phyloP scores from a whole-genome alignment of 2,888 invertebrate species.

The Troides helena region DNA sequence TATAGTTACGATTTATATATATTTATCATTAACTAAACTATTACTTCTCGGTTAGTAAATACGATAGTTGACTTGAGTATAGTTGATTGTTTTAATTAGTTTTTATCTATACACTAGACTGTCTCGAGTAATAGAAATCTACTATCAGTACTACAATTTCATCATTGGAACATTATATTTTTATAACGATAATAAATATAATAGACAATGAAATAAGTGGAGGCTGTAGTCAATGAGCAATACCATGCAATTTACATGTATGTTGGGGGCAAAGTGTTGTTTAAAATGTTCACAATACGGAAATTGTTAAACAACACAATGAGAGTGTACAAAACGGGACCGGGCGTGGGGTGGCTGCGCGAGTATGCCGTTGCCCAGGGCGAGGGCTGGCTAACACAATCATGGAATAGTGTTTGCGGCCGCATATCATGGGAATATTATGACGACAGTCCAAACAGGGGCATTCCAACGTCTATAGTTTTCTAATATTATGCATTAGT shows the following conservation, averaged over 20 bases:
- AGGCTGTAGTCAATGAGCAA: background rate
- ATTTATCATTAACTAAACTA: background rate
- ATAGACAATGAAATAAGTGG: background rate
- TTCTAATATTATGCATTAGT: background rate
- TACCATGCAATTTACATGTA: background rate
- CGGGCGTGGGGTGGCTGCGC: conserved; percentile 10
- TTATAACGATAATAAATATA: background rate
- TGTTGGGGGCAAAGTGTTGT: conserved; percentile 21
- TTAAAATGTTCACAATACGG: conserved; percentile 28
- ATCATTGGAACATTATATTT: no score
- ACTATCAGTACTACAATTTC: no score
- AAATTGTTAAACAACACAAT: conserved; percentile 21
- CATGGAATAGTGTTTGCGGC: conserved; percentile 27
- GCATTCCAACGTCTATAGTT: conserved; percentile 22
- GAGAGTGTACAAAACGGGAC: conserved; percentile 12
- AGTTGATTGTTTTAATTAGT: no score
- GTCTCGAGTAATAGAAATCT: no score
- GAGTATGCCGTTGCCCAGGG: conserved; percentile 15
- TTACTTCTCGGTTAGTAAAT: no score
- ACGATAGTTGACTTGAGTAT: no score
- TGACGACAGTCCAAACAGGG: conserved; percentile 29
- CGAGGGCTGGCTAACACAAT: conserved; percentile 29
- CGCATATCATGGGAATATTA: conserved; percentile 30
- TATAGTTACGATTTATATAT: background rate
- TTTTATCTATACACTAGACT: no score